Conservation (phyloP, 2,113 vertebrate genomes). For the Neomonachus schauinslandi region DNA sequence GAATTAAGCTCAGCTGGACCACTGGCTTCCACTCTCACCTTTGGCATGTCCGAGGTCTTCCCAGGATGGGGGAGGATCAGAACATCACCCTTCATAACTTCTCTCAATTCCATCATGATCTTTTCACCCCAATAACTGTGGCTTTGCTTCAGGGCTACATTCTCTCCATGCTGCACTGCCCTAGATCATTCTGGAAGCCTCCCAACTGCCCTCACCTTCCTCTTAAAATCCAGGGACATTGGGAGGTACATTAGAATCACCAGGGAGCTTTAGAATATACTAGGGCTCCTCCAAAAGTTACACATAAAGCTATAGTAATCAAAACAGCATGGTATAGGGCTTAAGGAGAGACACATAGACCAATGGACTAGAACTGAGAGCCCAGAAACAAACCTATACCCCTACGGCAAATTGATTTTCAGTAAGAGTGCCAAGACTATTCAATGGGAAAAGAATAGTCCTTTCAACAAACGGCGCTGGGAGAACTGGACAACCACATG, state of each 20-base stretch:
- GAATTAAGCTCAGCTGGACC: neutral
- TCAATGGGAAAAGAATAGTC: too few relatives aligned
- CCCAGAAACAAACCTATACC: neutral
- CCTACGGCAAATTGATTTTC: neutral
- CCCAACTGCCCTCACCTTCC: neutral
- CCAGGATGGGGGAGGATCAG: neutral
- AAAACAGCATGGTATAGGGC: neutral
- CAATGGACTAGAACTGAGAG: neutral
- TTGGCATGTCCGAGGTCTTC: neutral
- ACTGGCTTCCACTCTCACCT: neutral
- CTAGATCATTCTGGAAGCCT: neutral
- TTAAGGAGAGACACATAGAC: accelerated
- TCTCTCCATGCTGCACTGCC: too few relatives aligned
- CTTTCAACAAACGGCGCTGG: neutral
- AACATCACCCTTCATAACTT: neutral
- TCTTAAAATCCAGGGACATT: neutral
- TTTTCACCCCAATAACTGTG: neutral
- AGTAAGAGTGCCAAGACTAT: neutral
- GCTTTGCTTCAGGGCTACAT: neutral
- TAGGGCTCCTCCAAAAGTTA: neutral
- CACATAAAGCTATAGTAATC: neutral
- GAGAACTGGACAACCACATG: neutral
- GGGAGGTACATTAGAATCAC: neutral
- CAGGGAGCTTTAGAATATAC: neutral
- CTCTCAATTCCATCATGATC: neutral